Conservation (phyloP, 2,888 invertebrate species). For the Acanthosepion pharaonis region DNA sequence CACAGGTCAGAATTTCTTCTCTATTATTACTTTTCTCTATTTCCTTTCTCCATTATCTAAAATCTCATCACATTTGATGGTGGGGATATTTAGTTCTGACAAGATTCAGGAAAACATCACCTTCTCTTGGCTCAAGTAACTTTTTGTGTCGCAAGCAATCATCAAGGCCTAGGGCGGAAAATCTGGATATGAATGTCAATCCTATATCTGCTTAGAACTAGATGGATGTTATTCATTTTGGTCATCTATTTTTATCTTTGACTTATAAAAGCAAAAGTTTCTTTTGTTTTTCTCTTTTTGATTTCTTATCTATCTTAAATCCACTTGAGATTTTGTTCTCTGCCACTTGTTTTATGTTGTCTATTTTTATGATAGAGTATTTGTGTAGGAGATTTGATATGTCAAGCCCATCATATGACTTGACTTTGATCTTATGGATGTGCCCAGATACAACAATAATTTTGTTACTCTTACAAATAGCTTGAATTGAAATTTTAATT, state of each 20-base stretch:
- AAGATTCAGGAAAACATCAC: neutral
- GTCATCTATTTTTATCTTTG: neutral
- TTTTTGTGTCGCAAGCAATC: neutral
- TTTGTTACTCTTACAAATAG: no score
- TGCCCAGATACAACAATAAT: no score
- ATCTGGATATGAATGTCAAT: neutral
- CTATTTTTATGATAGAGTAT: no score
- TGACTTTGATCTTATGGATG: no score
- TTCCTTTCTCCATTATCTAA: slow-evolving; percentile 1
- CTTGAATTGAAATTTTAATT: no score
- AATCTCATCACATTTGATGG: neutral
- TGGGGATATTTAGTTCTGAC: neutral
- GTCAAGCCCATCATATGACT: no score
- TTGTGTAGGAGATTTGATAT: no score
- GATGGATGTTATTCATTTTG: neutral
- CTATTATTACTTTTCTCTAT: slow-evolving; percentile 1
- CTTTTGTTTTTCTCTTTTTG: neutral
- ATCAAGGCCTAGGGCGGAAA: neutral
- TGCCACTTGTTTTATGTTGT: no score
- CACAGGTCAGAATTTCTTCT: no score
- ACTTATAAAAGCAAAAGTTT: neutral
- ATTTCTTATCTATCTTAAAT: no score
- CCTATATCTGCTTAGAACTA: neutral
- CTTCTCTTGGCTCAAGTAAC: neutral
- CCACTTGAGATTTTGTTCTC: no score